Base-by-base conservation (phyloP, 2,888 invertebrate genomes). In the Meloe dianella region DNA sequence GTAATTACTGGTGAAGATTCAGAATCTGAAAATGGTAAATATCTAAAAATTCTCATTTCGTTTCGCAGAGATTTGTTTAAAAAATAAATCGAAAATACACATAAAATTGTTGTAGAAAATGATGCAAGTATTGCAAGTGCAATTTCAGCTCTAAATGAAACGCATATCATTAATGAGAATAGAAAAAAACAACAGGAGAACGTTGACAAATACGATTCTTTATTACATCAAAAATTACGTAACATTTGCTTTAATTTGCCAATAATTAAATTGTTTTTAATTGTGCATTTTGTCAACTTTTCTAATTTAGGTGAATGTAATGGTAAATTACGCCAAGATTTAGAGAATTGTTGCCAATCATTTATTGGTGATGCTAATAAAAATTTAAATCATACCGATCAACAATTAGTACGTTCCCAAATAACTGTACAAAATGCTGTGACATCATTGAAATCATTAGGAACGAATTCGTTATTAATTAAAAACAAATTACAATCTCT, bases 1-100 rank as follows among this genome's bases (percentile, higher is more conserved):
- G 77, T 81, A 12, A 77, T 84, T 61, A 77, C 77, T 30, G 83
- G 83, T 41, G 83, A 83, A 75, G 83, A 83, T 72, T 82, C 82
- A 1, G 83, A 84, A 76, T 83, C 83, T 10, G 83, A 83, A 65
- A 77, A 78, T 67, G 83, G 81, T 79, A 75, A 73, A 67, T 51
- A 47, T 64, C 38, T 38, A 4, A 2, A 32, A 14, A n/a, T 38
- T 38, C 14, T n/a, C 38, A n/a, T n/a, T n/a, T n/a, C n/a, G n/a
- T n/a, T n/a, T n/a, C 7, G 14, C 51, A 41, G 41, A 41, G 9
- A 9, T 30, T 30, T 30, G 2, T 38, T 38, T n/a, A 30, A 57
- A 14, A 22, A 57, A 41, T 57, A 61, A 64, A 41, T 66, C 56
- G 66, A 64, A n/a, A n/a, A n/a, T n/a, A n/a, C n/a, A n/a, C n/a